Evolutionary conservation across 2,888 invertebrate species (phyloP).

Genomic region (Hirtodrosophila alboralis): DNA sequence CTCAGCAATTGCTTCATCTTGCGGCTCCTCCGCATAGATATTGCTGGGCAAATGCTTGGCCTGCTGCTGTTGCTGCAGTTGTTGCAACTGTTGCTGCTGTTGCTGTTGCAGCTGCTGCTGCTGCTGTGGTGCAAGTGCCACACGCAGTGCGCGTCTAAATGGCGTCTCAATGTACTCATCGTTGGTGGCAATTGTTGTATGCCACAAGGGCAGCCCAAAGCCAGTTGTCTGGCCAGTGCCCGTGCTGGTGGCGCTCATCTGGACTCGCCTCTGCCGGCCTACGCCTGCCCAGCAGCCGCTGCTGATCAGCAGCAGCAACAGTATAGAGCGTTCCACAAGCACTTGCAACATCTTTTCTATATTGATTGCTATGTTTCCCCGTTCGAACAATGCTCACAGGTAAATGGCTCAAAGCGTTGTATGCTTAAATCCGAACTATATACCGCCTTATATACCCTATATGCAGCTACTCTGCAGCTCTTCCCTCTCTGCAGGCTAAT

Average conservation of each 20-base stretch:
- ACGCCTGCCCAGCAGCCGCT: constrained; percentile 19
- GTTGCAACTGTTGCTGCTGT: background rate
- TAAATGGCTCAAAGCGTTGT: constrained; percentile 11
- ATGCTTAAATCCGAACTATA: constrained; percentile 6
- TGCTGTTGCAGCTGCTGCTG: constrained; percentile 4
- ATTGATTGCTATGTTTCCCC: too few relatives aligned
- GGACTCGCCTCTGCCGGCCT: constrained; percentile 28
- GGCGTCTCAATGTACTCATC: constrained; percentile 40
- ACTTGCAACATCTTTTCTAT: constrained; percentile 10
- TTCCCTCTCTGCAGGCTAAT: constrained; percentile 43
- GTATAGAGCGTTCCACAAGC: constrained; percentile 1
- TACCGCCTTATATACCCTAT: constrained; percentile 30
- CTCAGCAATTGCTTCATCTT: background rate
- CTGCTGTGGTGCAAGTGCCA: background rate
- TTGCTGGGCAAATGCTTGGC: constrained; percentile 5
- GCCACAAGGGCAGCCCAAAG: constrained; percentile 25
- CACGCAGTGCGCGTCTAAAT: background rate
- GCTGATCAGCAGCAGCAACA: constrained; percentile 22
- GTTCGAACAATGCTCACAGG: background rate
- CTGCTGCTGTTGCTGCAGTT: constrained; percentile 3
- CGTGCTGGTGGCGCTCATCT: constrained; percentile 26
- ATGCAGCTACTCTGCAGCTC: constrained; percentile 1
- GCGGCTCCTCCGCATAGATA: constrained; percentile 17
- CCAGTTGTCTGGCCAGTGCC: background rate
- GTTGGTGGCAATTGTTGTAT: constrained; percentile 30